phyloP scores from a whole-genome alignment of 2,888 invertebrate species.

The Ptychoptera contaminata region DNA sequence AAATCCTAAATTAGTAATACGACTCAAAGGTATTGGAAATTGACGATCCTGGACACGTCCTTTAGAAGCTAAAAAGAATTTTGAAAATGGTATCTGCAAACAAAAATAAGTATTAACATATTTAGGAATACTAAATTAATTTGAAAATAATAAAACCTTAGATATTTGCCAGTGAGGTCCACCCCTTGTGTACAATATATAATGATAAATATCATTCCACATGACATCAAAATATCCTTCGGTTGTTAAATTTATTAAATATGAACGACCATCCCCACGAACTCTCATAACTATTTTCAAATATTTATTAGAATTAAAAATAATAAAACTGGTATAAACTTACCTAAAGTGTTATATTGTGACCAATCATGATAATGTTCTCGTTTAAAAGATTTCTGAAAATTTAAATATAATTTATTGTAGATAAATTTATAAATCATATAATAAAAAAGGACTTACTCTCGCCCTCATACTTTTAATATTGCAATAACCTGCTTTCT shows the following conservation, averaged over 20 bases:
- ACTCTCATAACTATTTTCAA: constrained; percentile 49
- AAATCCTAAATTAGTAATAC: constrained; percentile 63
- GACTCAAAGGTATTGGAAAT: constrained; percentile 38
- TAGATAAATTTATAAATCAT: background rate
- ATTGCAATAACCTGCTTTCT: constrained; percentile 68
- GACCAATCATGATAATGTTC: constrained; percentile 56
- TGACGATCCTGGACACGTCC: constrained; percentile 80
- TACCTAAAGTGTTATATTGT: constrained; percentile 45
- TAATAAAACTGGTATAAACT: background rate
- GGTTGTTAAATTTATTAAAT: constrained; percentile 62
- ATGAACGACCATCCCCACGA: constrained; percentile 88
- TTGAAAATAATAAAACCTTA: constrained; percentile 41
- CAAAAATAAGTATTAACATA: constrained; percentile 6
- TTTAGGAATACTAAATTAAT: background rate
- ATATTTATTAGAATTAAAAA: background rate
- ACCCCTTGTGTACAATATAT: constrained; percentile 80
- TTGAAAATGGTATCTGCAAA: constrained; percentile 83
- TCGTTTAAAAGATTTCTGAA: constrained; percentile 69
- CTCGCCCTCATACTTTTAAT: constrained; percentile 49
- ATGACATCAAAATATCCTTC: constrained; percentile 65
- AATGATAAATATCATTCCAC: constrained; percentile 84
- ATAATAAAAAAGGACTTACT: constrained; percentile 31
- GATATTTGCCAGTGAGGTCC: constrained; percentile 96
- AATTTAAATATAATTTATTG: background rate
- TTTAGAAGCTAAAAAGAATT: constrained; percentile 68